phyloP scores from a whole-genome alignment of 2,888 invertebrate genomes.

The Cheilosia urbana region DNA sequence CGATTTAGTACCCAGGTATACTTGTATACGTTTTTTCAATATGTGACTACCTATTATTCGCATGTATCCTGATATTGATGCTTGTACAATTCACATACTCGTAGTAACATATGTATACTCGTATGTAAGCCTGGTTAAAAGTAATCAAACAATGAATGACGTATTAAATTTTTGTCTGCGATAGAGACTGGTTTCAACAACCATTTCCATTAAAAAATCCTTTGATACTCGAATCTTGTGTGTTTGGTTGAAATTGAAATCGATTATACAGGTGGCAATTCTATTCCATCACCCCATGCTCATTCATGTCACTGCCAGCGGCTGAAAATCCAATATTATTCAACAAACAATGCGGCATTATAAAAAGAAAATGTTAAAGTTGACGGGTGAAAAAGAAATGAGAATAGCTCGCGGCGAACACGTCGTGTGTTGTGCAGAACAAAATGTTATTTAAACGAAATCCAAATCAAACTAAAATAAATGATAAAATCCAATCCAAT shows the following conservation, averaged over 20 bases:
- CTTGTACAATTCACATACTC: background rate
- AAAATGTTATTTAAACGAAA: conserved; percentile 17
- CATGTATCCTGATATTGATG: conserved; percentile 5
- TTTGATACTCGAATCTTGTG: conserved; percentile 13
- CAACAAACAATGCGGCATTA: conserved; percentile 26
- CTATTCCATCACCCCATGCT: conserved; percentile 4
- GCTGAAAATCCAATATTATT: conserved; percentile 25
- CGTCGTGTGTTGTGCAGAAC: background rate
- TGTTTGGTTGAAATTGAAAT: conserved; percentile 16
- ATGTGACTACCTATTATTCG: conserved; percentile 11
- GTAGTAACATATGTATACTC: background rate
- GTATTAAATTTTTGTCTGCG: conserved; percentile 35
- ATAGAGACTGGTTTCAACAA: conserved; percentile 40
- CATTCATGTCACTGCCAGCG: background rate
- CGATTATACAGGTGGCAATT: conserved; percentile 47
- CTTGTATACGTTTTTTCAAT: background rate
- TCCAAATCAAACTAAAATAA: conserved; percentile 13
- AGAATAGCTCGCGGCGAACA: background rate
- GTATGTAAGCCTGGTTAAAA: conserved; percentile 28
- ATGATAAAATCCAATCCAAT: background rate
- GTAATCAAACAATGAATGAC: conserved; percentile 45
- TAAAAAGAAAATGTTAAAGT: conserved; percentile 12
- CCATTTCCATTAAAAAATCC: background rate
- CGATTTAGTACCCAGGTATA: too few species aligned
- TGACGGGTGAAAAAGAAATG: conserved; percentile 39